These are phyloP conservation scores for Psittacula cyanocephala DNA, from an alignment of 2,113 vertebrate genomes.

Conservation along the genomic window DNA sequence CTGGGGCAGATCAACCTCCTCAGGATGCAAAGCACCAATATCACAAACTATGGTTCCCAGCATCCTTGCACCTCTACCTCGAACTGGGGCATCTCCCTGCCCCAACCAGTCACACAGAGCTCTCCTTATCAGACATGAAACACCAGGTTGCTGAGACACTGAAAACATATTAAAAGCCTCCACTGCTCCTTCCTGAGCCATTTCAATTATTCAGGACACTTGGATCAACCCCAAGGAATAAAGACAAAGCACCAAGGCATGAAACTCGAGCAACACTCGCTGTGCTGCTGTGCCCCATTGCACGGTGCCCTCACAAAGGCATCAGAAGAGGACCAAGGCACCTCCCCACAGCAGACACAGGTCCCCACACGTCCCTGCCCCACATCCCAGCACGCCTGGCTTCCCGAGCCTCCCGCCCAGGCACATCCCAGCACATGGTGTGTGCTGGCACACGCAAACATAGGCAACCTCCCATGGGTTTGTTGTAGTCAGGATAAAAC, in stretches of 20 bases:
- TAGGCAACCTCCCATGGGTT: fast-evolving
- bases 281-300: neutral
- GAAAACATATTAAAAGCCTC: neutral
- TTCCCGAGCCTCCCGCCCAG: neutral
- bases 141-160: conserved; percentile 17
- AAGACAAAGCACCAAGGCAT: conserved; percentile 20
- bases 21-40: neutral
- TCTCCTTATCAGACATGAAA: neutral
- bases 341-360: neutral
- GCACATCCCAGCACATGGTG: neutral
- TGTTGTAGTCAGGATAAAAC: neutral
- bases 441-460: fast-evolving
- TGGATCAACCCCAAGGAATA: conserved; percentile 17
- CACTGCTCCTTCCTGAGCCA: neutral
- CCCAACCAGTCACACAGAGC: neutral
- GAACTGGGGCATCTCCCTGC: neutral
- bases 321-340: neutral
- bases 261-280: neutral
- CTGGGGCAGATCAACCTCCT: neutral
- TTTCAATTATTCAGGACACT: conserved; percentile 32
- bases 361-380: neutral
- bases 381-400: fast-evolving
- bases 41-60: neutral
- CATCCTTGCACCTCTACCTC: neutral
- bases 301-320: neutral